Evolutionary conservation across 2,113 vertebrate species (phyloP).

Genomic region (Pimephales promelas): DNA sequence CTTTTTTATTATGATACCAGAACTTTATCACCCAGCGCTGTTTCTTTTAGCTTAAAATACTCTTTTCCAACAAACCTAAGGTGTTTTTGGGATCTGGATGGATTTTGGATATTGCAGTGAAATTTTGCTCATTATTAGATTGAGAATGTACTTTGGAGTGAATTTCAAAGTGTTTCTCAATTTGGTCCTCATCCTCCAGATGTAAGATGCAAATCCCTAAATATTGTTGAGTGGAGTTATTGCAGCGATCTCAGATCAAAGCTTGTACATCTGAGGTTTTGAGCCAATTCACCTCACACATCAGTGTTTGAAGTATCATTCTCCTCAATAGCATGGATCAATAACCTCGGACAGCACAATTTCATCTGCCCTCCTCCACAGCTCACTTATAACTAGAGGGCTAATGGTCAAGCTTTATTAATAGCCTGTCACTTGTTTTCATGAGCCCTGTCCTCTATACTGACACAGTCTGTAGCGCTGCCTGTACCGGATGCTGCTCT

Average conservation of each 20-base stretch:
- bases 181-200: neutral
- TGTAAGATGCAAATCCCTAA: neutral
- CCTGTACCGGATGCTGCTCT: neutral
- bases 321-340: slow-evolving; percentile 42
- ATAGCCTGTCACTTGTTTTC: slow-evolving; percentile 58
- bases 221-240: neutral
- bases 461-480: slow-evolving; percentile 12
- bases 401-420: slow-evolving; percentile 56
- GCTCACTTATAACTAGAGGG: slow-evolving; percentile 45
- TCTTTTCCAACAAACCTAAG: neutral
- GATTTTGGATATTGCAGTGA: neutral
- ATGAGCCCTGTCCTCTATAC: slow-evolving; percentile 44
- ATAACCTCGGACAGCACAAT: slow-evolving; percentile 46
- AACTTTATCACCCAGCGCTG: neutral
- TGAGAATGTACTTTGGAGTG: neutral
- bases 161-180: neutral
- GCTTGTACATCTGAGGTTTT: slow-evolving; percentile 9
- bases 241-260: neutral
- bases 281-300: slow-evolving; percentile 25
- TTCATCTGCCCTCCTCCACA: slow-evolving; percentile 48
- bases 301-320: slow-evolving; percentile 29
- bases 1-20: neutral
- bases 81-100: neutral
- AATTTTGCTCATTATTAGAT: neutral
- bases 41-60: neutral